phyloP scores from a whole-genome alignment of 2,888 invertebrate genomes.

The Cephonodes hylas region DNA sequence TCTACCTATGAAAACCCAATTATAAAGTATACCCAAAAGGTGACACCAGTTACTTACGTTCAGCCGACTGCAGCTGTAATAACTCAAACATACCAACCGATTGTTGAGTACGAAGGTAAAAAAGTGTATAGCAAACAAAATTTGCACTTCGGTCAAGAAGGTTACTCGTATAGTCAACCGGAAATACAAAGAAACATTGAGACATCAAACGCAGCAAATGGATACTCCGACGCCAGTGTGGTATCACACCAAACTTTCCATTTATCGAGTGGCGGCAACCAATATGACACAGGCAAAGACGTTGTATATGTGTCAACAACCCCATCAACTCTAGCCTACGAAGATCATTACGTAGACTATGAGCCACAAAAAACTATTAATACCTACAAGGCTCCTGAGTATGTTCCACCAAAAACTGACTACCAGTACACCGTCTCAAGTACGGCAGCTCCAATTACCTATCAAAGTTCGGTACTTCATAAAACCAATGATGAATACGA shows the following conservation, averaged over 20 bases:
- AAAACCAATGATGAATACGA: constrained; percentile 49
- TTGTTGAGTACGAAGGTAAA: constrained; percentile 49
- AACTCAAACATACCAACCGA: constrained; percentile 57
- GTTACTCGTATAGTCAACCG: constrained; percentile 63
- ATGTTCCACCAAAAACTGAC: constrained; percentile 50
- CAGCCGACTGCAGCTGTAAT: constrained; percentile 56
- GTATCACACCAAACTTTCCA: constrained; percentile 72
- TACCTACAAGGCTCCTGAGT: constrained; percentile 49
- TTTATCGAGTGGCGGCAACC: constrained; percentile 42
- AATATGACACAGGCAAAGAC: constrained; percentile 50
- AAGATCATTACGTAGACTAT: constrained; percentile 63
- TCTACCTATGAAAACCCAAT: constrained; percentile 60
- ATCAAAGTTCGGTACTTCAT: constrained; percentile 47
- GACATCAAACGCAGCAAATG: constrained; percentile 40
- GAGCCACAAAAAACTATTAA: constrained; percentile 49
- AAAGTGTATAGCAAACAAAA: constrained; percentile 43
- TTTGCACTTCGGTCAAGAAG: constrained; percentile 48
- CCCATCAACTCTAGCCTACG: constrained; percentile 62
- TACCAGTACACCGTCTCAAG: constrained; percentile 56
- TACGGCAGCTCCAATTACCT: constrained; percentile 46
- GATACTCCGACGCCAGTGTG: constrained; percentile 64
- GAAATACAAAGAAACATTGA: constrained; percentile 65
- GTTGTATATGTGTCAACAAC: constrained; percentile 60
- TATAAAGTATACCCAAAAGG: constrained; percentile 51
- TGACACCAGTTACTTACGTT: constrained; percentile 51